Base-by-base conservation (phyloP, 2,797 vertebrate genomes). In the Dendrocincla fuliginosa region DNA sequence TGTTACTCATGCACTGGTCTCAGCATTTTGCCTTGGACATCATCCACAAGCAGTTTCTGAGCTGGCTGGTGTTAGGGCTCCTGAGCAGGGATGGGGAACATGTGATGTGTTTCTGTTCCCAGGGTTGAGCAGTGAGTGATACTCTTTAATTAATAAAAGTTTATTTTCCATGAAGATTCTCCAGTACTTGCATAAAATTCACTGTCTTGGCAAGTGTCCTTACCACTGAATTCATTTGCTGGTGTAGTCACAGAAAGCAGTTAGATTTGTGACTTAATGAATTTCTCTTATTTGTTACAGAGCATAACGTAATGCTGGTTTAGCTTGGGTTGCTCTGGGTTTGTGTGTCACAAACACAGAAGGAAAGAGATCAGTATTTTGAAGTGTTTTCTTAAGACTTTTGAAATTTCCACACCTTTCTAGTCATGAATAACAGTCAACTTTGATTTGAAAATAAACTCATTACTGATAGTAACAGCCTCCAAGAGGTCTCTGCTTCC, bases 81-180 rank as follows among this genome's bases (percentile, higher is more conserved):
- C 84, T 73, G 85, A 52, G 57, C 89, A 52, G 64, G 56, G 80
- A 70, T 68, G 83, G 39, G 71, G 77, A 96, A 71, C 91, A 87
- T 91, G 91, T 87, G 91, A 95, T 79, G 39, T 13, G 39, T 91
- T 96, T 95, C 95, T 16, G 11, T 95, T 90, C 91, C 74, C 78
- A 77, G 85, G 4, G 19, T 11, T 35, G 44, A 94, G 67, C 77
- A 90, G 77, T 30, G 37, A 93, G 65, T 78, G 53, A 95, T 90
- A 79, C 69, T 76, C 74, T 87, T 91, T 95, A 86, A 95, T 96
- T 91, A 96, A 87, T 79, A 44, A 82, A 93, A 93, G 85, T 94
- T 95, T 94, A 79, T 96, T 95, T 97, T 97, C 93, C 91, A 69
- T 79, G 50, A 93, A 85, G 70, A 47, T 94, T 91, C 86, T 87